These are phyloP conservation scores for Manduca sexta DNA, from an alignment of 1,140 invertebrate species.

Conservation along the genomic window DNA sequence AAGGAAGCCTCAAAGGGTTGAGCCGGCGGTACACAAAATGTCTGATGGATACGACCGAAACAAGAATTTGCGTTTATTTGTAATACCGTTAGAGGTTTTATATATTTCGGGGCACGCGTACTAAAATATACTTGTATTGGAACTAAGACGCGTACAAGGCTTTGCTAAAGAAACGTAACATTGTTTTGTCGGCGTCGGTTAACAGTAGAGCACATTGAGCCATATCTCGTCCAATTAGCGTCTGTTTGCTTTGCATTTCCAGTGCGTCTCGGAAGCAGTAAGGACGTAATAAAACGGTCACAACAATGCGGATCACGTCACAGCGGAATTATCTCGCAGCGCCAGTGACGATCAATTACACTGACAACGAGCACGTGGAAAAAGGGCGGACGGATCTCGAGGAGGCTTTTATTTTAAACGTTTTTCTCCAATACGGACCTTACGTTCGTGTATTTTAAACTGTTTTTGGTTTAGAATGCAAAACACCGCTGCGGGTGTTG, in stretches of 20 bases:
- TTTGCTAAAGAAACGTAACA: no score
- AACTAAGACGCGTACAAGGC: not conserved
- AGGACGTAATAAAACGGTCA: slow-evolving; percentile 47
- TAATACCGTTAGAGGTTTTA: not conserved
- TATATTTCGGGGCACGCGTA: no score
- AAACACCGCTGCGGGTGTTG: slow-evolving; percentile 9
- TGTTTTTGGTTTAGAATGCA: slow-evolving; percentile 16
- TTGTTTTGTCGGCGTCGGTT: no score
- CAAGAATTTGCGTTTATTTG: not conserved
- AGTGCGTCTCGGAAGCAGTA: slow-evolving; percentile 33
- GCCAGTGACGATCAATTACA: slow-evolving; percentile 63
- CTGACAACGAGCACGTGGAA: slow-evolving; percentile 53
- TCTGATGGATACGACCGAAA: slow-evolving; percentile 34
- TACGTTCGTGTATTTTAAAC: slow-evolving; percentile 18
- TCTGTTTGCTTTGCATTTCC: slow-evolving; percentile 58
- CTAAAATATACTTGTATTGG: not conserved
- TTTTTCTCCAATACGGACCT: slow-evolving; percentile 14
- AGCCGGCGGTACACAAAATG: slow-evolving; percentile 38
- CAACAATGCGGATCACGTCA: slow-evolving; percentile 66
- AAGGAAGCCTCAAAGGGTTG: slow-evolving; percentile 54
- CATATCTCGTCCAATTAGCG: slow-evolving; percentile 48
- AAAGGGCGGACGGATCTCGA: slow-evolving; percentile 29
- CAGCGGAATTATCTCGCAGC: slow-evolving; percentile 56
- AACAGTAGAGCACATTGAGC: slow-evolving; percentile 30
- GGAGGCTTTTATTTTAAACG: slow-evolving; percentile 20